Base-by-base conservation (phyloP, 2,888 invertebrate genomes). In the Diogma glabrata region DNA sequence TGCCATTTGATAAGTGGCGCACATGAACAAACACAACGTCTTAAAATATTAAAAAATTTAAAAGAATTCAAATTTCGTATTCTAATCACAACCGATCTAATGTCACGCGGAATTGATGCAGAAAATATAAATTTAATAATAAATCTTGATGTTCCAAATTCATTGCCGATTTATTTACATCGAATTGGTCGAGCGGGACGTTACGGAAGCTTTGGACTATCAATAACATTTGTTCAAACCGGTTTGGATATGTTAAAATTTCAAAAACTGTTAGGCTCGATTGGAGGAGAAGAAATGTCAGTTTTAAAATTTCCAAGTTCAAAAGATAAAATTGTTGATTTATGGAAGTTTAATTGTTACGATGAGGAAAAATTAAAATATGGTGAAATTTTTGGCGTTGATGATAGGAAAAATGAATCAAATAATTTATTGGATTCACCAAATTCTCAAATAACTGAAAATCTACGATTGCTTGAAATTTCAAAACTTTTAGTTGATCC, bases 181-280 rank as follows among this genome's bases (percentile, higher is more conserved):
- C 76, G 97, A 62, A 93, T 95, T 64, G 97, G 97, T 1, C 77
- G 97, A 60, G 93, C 95, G 40, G 97, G 97, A 0, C 76, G 97
- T 54, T 97, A 85, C 74, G 97, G 96, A 1, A 82, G 87, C 1
- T 79, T 80, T 65, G 94, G 93, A 49, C 75, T 80, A 52, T 84
- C 88, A 22, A 77, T 94, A 12, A 84, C 83, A 48, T 77, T 94
- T 52, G 70, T 85, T 8, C 75, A 81, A 58, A 74, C 77, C 47
- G 81, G 81, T 6, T 71, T 75, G 50, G 90, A 92, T 65, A 58
- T 75, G 46, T 57, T 64, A 2, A 70, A 69, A 40, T 82, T 87
- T 58, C 71, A 71, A 59, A 66, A 71, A 48, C 71, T 84, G 45
- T 64, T 86, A 28, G 67, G 72, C 3, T 65, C 69, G n/a, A 73